Conservation (phyloP, 2,888 invertebrate genomes). For the Rhabditoides inermis region DNA sequence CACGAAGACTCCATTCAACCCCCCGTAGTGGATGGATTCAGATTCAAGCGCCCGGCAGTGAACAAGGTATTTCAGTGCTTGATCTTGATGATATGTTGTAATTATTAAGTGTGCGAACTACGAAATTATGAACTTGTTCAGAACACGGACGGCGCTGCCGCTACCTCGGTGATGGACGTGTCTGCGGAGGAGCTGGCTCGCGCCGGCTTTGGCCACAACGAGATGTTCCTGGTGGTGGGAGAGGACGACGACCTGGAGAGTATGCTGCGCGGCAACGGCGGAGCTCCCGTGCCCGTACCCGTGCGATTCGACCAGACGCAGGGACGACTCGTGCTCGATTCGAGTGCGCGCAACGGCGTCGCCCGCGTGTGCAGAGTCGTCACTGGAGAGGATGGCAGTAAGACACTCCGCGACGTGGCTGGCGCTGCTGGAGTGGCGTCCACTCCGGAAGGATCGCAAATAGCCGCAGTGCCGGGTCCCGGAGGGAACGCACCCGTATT, state of each 20-base stretch:
- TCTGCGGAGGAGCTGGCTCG: neutral
- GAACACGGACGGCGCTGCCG: neutral
- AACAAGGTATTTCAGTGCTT: slow-evolving; percentile 2
- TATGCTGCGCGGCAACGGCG: slow-evolving; percentile 1
- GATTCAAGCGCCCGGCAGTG: slow-evolving; percentile 15
- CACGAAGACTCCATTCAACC: slow-evolving; percentile 7
- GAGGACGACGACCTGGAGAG: slow-evolving; percentile 9
- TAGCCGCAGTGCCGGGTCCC: too few species aligned
- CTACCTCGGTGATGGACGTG: slow-evolving; percentile 2
- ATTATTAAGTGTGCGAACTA: neutral
- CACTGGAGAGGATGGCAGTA: too few species aligned
- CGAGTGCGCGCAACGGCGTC: too few species aligned
- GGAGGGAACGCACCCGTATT: too few species aligned
- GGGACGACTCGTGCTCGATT: too few species aligned
- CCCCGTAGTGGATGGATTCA: slow-evolving; percentile 28
- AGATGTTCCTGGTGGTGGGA: slow-evolving; percentile 11
- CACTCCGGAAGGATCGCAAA: too few species aligned
- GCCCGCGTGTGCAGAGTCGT: too few species aligned
- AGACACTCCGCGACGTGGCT: too few species aligned
- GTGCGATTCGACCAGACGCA: slow-evolving; percentile 6
- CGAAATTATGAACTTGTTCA: neutral
- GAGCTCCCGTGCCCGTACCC: neutral
- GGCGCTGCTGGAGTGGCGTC: too few species aligned
- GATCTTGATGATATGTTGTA: neutral
- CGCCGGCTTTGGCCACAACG: slow-evolving; percentile 5